A percentile compares a stretch with the other conserved stretches of the same genome.
Evolutionary conservation across 1,140 invertebrate species (phyloP).

Genomic region (Pogonognathellus flavescens): DNA sequence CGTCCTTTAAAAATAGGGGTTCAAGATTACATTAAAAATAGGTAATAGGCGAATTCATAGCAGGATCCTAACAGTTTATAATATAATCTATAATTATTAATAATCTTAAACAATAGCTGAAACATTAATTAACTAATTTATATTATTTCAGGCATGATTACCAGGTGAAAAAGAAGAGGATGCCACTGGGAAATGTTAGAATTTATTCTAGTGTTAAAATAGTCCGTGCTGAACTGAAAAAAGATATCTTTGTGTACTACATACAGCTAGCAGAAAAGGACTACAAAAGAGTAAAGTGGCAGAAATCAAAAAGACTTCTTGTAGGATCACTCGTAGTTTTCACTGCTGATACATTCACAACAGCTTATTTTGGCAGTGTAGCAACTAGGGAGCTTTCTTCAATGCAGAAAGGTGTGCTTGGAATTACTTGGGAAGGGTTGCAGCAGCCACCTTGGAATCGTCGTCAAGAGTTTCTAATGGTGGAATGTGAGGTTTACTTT

Average conservation of each 20-base stretch:
- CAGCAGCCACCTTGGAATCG: constrained; percentile 54
- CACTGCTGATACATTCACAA: constrained; percentile 49
- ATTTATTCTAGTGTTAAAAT: constrained; percentile 59
- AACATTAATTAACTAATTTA: not conserved
- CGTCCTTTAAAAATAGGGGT: constrained; percentile 57
- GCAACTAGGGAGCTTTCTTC: constrained; percentile 19
- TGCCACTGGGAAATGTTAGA: constrained; percentile 60
- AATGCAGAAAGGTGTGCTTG: constrained; percentile 54
- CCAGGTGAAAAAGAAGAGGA: constrained; percentile 51
- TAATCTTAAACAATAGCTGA: not conserved
- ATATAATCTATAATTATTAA: no score
- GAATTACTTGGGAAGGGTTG: constrained; percentile 54
- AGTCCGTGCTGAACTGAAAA: constrained; percentile 38
- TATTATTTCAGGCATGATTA: constrained; percentile 54
- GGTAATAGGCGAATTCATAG: no score
- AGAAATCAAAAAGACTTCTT: constrained; percentile 56
- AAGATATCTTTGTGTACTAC: constrained; percentile 57
- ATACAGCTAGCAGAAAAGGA: constrained; percentile 48
- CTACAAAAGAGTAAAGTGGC: constrained; percentile 60
- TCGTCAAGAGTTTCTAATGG: constrained; percentile 73
- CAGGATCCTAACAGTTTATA: no score
- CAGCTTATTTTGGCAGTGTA: constrained; percentile 53
- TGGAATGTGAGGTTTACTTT: constrained; percentile 79
- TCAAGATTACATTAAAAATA: constrained; percentile 55
- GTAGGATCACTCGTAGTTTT: constrained; percentile 56